phyloP scores from a whole-genome alignment of 2,888 invertebrate genomes.

The Nomada hirtipes region DNA sequence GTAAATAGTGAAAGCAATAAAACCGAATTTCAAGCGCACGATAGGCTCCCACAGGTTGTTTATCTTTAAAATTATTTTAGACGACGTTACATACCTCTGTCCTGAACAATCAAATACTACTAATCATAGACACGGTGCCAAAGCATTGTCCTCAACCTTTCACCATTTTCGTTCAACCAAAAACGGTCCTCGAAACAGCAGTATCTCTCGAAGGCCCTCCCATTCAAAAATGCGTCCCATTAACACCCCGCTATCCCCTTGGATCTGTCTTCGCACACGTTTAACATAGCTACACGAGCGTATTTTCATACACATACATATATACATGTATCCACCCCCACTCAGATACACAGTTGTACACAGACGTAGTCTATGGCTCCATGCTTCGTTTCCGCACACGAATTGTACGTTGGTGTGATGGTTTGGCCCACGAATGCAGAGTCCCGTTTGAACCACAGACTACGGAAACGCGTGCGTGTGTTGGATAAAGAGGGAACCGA shows the following conservation, averaged over 20 bases:
- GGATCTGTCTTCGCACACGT: constrained; percentile 6
- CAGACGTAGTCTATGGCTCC: background rate
- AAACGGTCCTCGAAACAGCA: constrained; percentile 1
- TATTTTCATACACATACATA: background rate
- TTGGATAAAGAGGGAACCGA: constrained; percentile 11
- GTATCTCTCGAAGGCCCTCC: constrained; percentile 14
- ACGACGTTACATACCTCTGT: background rate
- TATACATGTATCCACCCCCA: constrained; percentile 2
- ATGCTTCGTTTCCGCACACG: constrained; percentile 18
- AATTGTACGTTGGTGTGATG: constrained; percentile 6
- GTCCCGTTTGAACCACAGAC: constrained; percentile 3
- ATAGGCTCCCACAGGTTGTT: background rate
- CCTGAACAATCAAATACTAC: background rate
- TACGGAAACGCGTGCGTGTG: constrained; percentile 34
- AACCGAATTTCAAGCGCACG: background rate
- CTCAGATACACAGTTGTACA: constrained; percentile 1
- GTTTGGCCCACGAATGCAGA: constrained; percentile 2
- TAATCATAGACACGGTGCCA: background rate
- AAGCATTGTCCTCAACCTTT: background rate
- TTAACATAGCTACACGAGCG: constrained; percentile 11
- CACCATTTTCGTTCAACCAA: background rate
- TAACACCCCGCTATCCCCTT: constrained; percentile 33
- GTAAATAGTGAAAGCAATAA: background rate
- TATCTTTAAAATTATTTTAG: background rate
- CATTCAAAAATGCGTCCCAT: constrained; percentile 32